Evolutionary conservation across 1,140 invertebrate genomes (phyloP).

Genomic region (Diabrotica undecimpunctata): DNA sequence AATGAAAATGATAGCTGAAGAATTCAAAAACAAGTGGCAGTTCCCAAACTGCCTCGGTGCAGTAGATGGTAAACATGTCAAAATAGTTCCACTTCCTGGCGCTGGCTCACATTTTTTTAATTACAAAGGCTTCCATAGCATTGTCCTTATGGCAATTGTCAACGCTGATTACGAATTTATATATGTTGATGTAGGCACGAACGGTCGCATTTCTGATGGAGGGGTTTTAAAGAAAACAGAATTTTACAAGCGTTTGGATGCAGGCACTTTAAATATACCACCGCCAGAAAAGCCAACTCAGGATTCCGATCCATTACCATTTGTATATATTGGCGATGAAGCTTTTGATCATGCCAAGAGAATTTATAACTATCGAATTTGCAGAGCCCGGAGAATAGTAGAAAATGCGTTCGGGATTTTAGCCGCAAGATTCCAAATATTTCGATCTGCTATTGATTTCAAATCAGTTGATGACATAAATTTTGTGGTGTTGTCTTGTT

Average conservation of each 20-base stretch:
- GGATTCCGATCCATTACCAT: background rate
- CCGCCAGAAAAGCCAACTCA: background rate
- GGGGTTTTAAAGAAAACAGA: background rate
- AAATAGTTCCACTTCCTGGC: background rate
- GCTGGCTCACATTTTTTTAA: constrained; percentile 1
- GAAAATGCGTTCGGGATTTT: background rate
- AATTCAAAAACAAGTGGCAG: constrained; percentile 5
- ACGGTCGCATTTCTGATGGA: background rate
- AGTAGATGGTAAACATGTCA: constrained; percentile 4
- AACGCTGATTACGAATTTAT: background rate
- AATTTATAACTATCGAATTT: background rate
- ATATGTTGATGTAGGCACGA: background rate
- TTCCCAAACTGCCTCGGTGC: constrained; percentile 6
- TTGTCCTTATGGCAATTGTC: no score
- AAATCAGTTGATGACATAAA: background rate
- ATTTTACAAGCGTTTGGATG: background rate
- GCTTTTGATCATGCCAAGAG: background rate
- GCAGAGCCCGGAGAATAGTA: background rate
- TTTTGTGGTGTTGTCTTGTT: background rate
- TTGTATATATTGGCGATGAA: constrained; percentile 4
- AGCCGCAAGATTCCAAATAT: constrained; percentile 1
- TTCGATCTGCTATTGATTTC: background rate
- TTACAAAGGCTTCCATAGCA: constrained; percentile 7
- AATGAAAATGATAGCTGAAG: constrained; percentile 1
- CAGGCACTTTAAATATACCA: background rate